Evolutionary conservation across 2,888 invertebrate species (phyloP).

Genomic region (Brachyopa scutellaris): DNA sequence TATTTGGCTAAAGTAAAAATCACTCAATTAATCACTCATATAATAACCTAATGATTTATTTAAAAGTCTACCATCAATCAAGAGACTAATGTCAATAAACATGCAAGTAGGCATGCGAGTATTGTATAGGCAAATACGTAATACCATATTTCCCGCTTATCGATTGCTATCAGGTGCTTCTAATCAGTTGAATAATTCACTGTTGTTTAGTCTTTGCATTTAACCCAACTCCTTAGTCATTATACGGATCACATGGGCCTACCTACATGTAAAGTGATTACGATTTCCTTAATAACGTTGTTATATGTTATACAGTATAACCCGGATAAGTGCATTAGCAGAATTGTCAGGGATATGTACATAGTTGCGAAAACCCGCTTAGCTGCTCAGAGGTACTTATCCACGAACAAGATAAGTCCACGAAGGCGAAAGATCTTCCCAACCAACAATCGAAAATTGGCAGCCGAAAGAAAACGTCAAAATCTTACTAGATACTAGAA

Average conservation of each 20-base stretch:
- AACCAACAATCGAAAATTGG: too few species aligned
- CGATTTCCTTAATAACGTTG: background rate
- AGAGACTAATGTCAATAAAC: conserved; percentile 22
- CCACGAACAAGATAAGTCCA: too few species aligned
- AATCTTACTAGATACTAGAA: too few species aligned
- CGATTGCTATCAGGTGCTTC: background rate
- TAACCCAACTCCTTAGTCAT: background rate
- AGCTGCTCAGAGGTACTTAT: too few species aligned
- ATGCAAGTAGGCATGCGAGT: background rate
- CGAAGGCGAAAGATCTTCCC: too few species aligned
- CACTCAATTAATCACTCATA: conserved; percentile 16
- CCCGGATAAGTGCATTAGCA: too few species aligned
- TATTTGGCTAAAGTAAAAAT: background rate
- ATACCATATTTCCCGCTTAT: background rate
- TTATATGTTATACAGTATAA: too few species aligned
- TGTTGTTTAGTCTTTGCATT: background rate
- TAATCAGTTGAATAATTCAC: conserved; percentile 6
- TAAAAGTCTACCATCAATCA: conserved; percentile 29
- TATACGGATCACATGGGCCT: too few species aligned
- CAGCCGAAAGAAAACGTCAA: too few species aligned
- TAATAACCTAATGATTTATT: conserved; percentile 8
- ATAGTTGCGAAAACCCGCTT: too few species aligned
- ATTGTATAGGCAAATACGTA: background rate
- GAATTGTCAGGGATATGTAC: too few species aligned
- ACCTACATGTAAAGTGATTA: background rate